Conservation (phyloP, 2,797 vertebrate genomes). For the Helicolenus hilgendorfi region DNA sequence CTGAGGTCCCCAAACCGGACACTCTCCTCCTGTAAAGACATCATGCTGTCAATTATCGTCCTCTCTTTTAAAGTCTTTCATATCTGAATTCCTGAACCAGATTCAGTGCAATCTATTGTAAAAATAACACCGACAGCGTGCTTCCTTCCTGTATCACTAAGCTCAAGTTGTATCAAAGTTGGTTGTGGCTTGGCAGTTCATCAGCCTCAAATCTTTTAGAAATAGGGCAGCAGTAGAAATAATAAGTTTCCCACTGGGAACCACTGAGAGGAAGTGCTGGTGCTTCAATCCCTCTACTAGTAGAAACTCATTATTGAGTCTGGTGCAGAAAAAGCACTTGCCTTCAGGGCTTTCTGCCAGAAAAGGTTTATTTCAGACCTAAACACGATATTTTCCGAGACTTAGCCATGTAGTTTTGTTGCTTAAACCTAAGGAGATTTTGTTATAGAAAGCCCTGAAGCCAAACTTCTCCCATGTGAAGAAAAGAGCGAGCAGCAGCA, state of each 20-base stretch:
- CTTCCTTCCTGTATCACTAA: background rate
- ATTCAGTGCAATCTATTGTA: background rate
- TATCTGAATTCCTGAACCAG: background rate
- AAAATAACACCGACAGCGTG: background rate
- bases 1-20: no score
- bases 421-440: no score
- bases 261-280: background rate
- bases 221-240: background rate
- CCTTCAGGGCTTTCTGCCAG: no score
- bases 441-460: no score
- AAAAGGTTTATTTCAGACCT: no score
- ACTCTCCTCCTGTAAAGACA: background rate
- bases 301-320: background rate
- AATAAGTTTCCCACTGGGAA: background rate
- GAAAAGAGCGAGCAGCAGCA: background rate
- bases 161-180: background rate
- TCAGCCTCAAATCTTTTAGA: background rate
- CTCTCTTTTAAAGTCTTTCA: background rate
- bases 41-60: no score
- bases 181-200: background rate
- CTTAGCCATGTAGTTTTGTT: no score
- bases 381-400: no score
- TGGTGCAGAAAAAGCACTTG: background rate
- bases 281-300: background rate
- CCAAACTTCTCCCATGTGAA: no score